These are phyloP conservation scores for Poecile montanus DNA, from an alignment of 2,797 vertebrate genomes.

Conservation along the genomic window DNA sequence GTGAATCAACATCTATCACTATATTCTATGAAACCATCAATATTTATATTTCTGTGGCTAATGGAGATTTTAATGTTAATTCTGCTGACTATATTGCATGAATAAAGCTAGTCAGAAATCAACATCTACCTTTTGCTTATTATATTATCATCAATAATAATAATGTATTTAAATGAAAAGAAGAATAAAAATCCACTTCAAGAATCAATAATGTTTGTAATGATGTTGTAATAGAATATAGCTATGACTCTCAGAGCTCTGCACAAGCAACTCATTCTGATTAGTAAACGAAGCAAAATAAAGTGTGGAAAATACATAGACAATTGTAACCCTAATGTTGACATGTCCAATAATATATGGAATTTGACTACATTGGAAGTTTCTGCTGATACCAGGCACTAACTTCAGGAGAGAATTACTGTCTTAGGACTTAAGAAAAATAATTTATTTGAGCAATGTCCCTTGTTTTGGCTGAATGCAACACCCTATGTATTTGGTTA, in stretches of 20 bases:
- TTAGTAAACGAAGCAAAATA: slow-evolving; percentile 19
- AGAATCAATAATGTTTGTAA: slow-evolving; percentile 57
- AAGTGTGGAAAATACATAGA: slow-evolving; percentile 6
- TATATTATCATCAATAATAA: slow-evolving; percentile 55
- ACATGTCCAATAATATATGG: not conserved
- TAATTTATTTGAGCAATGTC: not conserved
- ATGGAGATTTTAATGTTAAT: slow-evolving; percentile 23
- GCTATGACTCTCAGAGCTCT: slow-evolving; percentile 13
- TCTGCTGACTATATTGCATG: not conserved
- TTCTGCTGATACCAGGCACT: not conserved
- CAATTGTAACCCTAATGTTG: not conserved
- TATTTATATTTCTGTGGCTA: slow-evolving; percentile 1
- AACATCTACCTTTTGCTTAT: slow-evolving; percentile 4
- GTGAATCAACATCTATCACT: not conserved
- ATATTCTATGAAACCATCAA: not conserved
- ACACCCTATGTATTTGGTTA: not conserved
- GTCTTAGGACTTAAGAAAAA: not conserved
- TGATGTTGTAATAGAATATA: slow-evolving; percentile 21
- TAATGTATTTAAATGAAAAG: slow-evolving; percentile 51
- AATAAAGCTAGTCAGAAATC: not conserved
- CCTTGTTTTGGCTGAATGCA: not conserved
- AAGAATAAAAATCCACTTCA: slow-evolving; percentile 64
- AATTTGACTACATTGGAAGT: not conserved
- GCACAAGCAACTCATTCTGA: not conserved
- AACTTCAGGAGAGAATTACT: not conserved